Conservation (phyloP, 2,888 invertebrate genomes). For the Cephus runcator region DNA sequence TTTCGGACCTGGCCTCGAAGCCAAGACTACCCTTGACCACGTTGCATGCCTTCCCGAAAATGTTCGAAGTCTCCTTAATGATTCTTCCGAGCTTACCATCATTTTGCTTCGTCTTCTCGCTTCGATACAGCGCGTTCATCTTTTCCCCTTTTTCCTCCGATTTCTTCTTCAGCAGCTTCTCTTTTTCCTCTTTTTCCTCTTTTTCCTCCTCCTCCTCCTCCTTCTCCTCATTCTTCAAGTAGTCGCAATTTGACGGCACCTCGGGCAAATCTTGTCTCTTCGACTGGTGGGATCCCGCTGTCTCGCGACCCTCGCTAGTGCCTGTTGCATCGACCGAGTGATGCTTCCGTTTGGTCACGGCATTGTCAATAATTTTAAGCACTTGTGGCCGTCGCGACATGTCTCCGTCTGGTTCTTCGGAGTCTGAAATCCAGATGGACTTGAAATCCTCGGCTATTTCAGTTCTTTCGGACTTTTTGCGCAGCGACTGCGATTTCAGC, state of each 20-base stretch:
- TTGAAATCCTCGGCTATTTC: slow-evolving; percentile 55
- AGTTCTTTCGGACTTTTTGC: no score
- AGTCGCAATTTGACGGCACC: slow-evolving; percentile 2
- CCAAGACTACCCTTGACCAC: slow-evolving; percentile 57
- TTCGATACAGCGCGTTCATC: slow-evolving; percentile 24
- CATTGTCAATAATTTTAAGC: slow-evolving; percentile 59
- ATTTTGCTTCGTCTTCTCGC: slow-evolving; percentile 15
- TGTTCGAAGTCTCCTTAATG: slow-evolving; percentile 58
- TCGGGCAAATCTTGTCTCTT: neutral
- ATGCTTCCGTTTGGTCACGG: slow-evolving; percentile 50
- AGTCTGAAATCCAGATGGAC: slow-evolving; percentile 53
- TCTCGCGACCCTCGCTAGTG: slow-evolving; percentile 25
- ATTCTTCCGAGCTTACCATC: slow-evolving; percentile 58
- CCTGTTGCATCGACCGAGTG: slow-evolving; percentile 25
- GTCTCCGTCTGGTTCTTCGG: slow-evolving; percentile 48
- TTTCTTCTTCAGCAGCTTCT: slow-evolving; percentile 23
- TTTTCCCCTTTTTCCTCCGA: slow-evolving; percentile 31
- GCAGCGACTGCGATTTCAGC: no score
- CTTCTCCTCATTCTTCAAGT: neutral
- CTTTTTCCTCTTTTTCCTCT: slow-evolving; percentile 9
- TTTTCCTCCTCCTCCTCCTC: slow-evolving; percentile 14
- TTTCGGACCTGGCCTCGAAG: slow-evolving; percentile 61
- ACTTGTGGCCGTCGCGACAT: slow-evolving; percentile 63
- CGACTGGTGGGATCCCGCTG: slow-evolving; percentile 6
- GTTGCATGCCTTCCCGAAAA: slow-evolving; percentile 58